Base-by-base conservation (phyloP, 2,888 invertebrate species). In the Mesorhabditis belari region DNA sequence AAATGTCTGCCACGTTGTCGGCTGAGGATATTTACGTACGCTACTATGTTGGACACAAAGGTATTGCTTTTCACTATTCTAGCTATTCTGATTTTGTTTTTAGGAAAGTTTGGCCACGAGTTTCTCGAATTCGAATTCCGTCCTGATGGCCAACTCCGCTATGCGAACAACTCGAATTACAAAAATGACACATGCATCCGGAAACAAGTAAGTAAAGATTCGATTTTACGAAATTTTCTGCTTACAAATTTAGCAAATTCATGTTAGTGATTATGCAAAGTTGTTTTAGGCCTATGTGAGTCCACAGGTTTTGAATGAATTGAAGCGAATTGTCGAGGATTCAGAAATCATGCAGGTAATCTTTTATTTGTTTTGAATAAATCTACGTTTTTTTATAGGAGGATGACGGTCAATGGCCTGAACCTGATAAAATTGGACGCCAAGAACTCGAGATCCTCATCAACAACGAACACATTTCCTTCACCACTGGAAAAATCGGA, bases 151-250 rank as follows among this genome's bases (percentile, higher is more conserved):
- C 96, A 96, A 83, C 85, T 98, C 56, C 87, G 98, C 56, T 99
- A 99, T 83, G 98, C 98, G 27, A 99, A 99, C 84, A 99, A 99
- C 84, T 96, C 96, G 3, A 99, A 99, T 83, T 99, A 99, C 85
- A 99, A 99, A 84, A 99, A 99, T 83, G 98, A 99, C 83, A 98
- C 96, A 50, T 96, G 99, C 93, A 99, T 99, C 84, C 88, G 98
- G 26, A 99, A 99, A 79, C 71, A 86, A 82, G 85, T 83, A 69
- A 64, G 72, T 73, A 28, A 44, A 44, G n/a, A n/a, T 59, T 29
- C 0, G 59, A 17, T 23, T 53, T 21, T 55, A 19, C 5, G 25
- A 19, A 53, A 54, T 21, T n/a, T n/a, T n/a, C n/a, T n/a, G n/a
- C n/a, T n/a, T n/a, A n/a, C n/a, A n/a, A n/a, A n/a, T 17, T 24